phyloP scores from a whole-genome alignment of 1,140 invertebrate species.

The Triops longicaudatus region DNA sequence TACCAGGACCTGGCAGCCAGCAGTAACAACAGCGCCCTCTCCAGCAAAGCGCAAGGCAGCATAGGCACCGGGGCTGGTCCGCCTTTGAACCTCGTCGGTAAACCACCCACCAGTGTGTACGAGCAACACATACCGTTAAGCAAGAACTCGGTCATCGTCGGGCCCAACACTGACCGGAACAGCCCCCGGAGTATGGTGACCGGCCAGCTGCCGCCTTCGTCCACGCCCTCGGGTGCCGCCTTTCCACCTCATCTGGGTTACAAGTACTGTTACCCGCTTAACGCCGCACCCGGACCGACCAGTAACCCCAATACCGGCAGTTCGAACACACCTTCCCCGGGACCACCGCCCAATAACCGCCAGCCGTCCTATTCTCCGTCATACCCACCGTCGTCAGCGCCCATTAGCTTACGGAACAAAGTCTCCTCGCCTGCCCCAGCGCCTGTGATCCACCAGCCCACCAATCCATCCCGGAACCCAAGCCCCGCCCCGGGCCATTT shows the following conservation, averaged over 20 bases:
- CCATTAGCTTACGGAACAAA: neutral
- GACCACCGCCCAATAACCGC: conserved; percentile 37
- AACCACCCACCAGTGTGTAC: neutral
- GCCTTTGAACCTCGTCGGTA: neutral
- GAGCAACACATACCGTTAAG: neutral
- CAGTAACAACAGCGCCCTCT: neutral
- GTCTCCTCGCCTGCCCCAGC: conserved; percentile 34
- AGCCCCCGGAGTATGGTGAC: neutral
- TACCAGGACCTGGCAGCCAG: neutral
- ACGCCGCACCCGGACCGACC: neutral
- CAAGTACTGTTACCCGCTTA: neutral
- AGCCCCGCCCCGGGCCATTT: conserved; percentile 69
- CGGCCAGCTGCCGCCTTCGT: neutral
- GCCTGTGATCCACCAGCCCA: conserved; percentile 36
- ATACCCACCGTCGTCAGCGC: conserved; percentile 36
- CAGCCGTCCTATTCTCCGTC: conserved; percentile 38
- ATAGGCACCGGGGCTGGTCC: neutral
- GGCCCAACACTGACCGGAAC: neutral
- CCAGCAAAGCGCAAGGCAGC: neutral
- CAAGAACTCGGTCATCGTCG: neutral
- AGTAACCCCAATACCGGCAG: conserved; percentile 41
- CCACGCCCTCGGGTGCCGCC: neutral
- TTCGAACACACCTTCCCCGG: conserved; percentile 35
- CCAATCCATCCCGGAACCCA: conserved; percentile 31
- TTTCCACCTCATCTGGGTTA: neutral